Base-by-base conservation (phyloP, 2,888 invertebrate genomes). In the Homarus gammarus region DNA sequence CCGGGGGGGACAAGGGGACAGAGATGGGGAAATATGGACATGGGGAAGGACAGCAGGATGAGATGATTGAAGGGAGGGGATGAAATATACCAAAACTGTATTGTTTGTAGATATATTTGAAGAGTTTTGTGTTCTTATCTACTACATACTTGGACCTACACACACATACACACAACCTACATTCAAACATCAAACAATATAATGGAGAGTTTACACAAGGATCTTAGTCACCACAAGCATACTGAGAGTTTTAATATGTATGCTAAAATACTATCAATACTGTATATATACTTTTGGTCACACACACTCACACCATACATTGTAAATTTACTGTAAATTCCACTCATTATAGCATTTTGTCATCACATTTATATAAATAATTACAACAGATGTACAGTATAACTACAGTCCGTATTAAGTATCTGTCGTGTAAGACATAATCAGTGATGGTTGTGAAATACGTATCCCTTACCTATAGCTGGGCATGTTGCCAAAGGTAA, bases 401-500 rank as follows among this genome's bases (percentile, higher is more conserved):
- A n/a, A n/a, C n/a, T 12, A 56, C 6, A 0, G 56, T 64, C n/a
- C n/a, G 51, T 78, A 22, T 15, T 1, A 31, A 33, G n/a, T 33
- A 78, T 40, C 27, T 75, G 12, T 31, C n/a, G n/a, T n/a, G n/a
- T n/a, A n/a, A n/a, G 15, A 64, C 10, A 27, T 12, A 64, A 27
- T 5, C 27, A 18, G 56, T 18, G 56, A 64, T 27, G 22, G n/a
- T n/a, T 56, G 5, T 64, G 27, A 8, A 27, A 27, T 27, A 38
- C 12, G 27, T 75, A 51, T 68, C n/a, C n/a, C 92, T 92, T 93
- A 94, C 93, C 93, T 93, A 92, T 94, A 94, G 77, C 93, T 93
- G 85, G 94, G 95, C 94, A 96, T 95, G 94, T 95, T 96, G 94
- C 96, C 97, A 95, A 97, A 97, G 90, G 95, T 96, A 94, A 97